Conservation (phyloP, 2,797 vertebrate genomes). For the Simalia tracyae region DNA sequence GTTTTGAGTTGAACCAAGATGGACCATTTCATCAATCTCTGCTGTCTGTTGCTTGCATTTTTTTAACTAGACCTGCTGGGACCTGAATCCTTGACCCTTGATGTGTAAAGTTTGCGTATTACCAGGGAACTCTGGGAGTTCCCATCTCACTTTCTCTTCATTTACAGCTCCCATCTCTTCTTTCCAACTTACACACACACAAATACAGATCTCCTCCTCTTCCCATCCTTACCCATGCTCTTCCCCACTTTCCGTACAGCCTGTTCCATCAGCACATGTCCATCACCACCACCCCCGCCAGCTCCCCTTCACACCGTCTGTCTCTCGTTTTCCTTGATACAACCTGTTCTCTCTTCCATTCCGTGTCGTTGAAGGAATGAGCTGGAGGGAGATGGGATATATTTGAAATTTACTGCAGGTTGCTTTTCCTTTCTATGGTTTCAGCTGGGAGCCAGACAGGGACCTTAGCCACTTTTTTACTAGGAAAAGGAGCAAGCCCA, state of each 20-base stretch:
- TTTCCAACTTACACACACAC: no score
- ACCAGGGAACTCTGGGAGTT: background rate
- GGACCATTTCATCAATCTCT: background rate
- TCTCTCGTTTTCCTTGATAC: conserved; percentile 5
- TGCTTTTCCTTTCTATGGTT: background rate
- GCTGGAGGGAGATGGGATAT: no score
- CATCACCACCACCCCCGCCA: conserved; percentile 8
- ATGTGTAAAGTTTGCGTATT: background rate
- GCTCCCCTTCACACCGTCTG: conserved; percentile 11
- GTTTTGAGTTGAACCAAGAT: background rate
- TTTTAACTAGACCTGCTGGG: background rate
- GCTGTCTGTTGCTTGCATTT: background rate
- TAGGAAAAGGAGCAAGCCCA: background rate
- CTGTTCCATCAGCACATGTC: conserved; percentile 18
- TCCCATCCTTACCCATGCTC: background rate
- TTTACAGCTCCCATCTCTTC: background rate
- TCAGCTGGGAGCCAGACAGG: no score
- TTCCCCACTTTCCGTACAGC: background rate
- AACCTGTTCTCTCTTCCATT: conserved; percentile 13
- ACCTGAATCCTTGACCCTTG: background rate
- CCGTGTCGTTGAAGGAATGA: background rate
- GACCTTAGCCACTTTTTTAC: background rate
- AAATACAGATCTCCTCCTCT: background rate
- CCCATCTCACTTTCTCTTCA: background rate
- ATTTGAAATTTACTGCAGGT: background rate